Conservation (phyloP, 1,140 invertebrate species). For the Camponotus vicinus region DNA sequence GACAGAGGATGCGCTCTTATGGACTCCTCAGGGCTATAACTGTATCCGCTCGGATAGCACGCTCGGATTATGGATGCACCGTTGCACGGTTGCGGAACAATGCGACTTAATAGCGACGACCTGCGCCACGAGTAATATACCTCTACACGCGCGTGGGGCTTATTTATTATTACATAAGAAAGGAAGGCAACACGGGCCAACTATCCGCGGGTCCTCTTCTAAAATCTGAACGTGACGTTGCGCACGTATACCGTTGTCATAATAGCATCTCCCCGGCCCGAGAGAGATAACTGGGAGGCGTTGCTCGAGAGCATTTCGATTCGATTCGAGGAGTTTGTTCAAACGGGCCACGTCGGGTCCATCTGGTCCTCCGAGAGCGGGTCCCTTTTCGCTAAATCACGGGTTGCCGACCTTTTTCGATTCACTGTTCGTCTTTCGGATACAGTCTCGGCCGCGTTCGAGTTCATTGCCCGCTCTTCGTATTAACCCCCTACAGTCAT, state of each 20-base stretch:
- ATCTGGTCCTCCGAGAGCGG: background rate
- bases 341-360: background rate
- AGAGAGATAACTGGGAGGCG: background rate
- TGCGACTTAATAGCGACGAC: constrained; percentile 77
- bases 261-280: constrained; percentile 64
- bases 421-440: background rate
- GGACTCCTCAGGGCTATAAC: constrained; percentile 79
- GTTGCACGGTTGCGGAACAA: constrained; percentile 79
- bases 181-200: background rate
- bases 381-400: constrained; percentile 2
- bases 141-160: background rate
- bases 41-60: constrained; percentile 75
- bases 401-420: background rate
- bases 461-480: background rate
- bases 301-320: background rate
- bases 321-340: constrained; percentile 19
- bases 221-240: constrained; percentile 53
- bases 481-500: background rate
- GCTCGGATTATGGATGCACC: constrained; percentile 79
- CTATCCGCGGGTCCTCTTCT: background rate
- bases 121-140: constrained; percentile 4
- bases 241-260: constrained; percentile 73
- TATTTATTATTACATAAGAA: background rate
- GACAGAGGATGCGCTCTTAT: constrained; percentile 65
- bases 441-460: background rate